phyloP scores from a whole-genome alignment of 2,888 invertebrate genomes.

The Eupithecia subumbrata region DNA sequence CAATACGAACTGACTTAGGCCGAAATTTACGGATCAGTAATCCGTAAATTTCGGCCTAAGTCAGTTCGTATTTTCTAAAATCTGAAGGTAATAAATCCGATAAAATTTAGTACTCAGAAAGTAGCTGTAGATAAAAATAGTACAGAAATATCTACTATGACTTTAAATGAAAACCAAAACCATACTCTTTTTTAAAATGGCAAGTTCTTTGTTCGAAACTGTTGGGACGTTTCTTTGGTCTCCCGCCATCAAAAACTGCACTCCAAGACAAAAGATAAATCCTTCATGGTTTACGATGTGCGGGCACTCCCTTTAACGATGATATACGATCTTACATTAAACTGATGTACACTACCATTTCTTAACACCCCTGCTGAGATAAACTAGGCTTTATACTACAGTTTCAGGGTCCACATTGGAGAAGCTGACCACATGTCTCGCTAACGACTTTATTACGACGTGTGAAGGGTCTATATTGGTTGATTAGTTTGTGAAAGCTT shows the following conservation, averaged over 20 bases:
- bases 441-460: slow-evolving; percentile 41
- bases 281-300: slow-evolving; percentile 49
- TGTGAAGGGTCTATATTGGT: slow-evolving; percentile 40
- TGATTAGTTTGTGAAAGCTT: slow-evolving; percentile 44
- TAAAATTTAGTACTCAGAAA: no score
- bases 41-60: no score
- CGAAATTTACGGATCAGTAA: no score
- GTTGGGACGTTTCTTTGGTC: background rate
- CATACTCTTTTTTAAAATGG: no score
- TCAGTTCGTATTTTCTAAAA: no score
- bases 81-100: no score
- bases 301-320: slow-evolving; percentile 52
- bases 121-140: no score
- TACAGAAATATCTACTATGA: background rate
- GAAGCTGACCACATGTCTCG: background rate
- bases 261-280: slow-evolving; percentile 49
- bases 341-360: slow-evolving; percentile 39
- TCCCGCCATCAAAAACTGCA: slow-evolving; percentile 42
- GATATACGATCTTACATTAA: slow-evolving; percentile 44
- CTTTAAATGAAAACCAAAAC: background rate
- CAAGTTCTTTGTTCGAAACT: background rate
- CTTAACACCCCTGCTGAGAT: slow-evolving; percentile 27
- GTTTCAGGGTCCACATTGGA: background rate
- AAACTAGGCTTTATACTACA: slow-evolving; percentile 12
- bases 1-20: no score